Evolutionary conservation across 2,797 vertebrate genomes (phyloP).

Genomic region (Sebastes itinus): DNA sequence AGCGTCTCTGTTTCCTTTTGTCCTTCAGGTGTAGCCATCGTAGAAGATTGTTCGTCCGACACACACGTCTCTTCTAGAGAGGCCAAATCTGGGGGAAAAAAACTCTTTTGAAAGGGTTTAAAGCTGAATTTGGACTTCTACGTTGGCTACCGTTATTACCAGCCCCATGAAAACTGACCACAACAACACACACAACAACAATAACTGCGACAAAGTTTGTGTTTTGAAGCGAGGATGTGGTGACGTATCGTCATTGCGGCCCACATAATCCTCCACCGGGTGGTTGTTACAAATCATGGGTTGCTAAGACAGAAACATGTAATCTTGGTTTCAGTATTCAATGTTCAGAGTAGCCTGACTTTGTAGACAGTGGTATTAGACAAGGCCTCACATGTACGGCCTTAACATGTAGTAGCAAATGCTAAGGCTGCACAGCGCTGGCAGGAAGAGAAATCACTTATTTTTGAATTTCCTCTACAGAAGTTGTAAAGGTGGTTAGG

Average conservation of each 20-base stretch:
- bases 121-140: conserved; percentile 27
- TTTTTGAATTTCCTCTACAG: not conserved
- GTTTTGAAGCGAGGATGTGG: conserved; percentile 42
- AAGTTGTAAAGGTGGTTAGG: not conserved
- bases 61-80: not conserved
- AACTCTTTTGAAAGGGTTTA: not conserved
- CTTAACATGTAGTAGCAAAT: conserved; percentile 72
- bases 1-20: conserved; percentile 40
- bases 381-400: conserved; percentile 72
- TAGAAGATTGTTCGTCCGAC: conserved; percentile 36
- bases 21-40: conserved; percentile 56
- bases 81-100: not conserved
- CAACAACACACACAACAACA: conserved; percentile 45
- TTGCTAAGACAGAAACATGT: conserved; percentile 67
- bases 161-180: conserved; percentile 22
- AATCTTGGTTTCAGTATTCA: conserved; percentile 73
- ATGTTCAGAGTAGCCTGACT: conserved; percentile 75
- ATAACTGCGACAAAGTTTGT: conserved; percentile 37
- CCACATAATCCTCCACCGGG: conserved; percentile 32
- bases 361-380: conserved; percentile 75
- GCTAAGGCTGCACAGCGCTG: conserved; percentile 61
- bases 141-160: conserved; percentile 37
- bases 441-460: not conserved
- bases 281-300: conserved; percentile 46
- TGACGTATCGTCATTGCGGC: not conserved